phyloP scores from a whole-genome alignment of 1,140 invertebrate genomes.

The Heterodera carotae region DNA sequence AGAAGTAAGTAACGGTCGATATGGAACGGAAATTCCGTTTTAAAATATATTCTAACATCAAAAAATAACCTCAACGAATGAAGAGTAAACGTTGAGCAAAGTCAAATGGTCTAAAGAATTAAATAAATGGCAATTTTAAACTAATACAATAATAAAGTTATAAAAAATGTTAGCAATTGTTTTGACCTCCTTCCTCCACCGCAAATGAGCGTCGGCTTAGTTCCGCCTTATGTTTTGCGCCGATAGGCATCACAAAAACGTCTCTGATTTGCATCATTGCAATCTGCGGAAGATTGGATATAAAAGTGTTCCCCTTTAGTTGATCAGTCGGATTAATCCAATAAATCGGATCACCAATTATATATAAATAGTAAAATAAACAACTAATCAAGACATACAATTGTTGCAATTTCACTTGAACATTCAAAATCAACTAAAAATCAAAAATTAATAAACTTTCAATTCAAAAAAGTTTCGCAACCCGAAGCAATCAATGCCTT shows the following conservation, averaged over 20 bases:
- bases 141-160: no score
- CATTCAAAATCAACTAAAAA: conserved; percentile 75
- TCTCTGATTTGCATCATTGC: conserved; percentile 90
- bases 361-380: not conserved
- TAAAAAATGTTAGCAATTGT: no score
- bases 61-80: conserved; percentile 25
- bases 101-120: conserved; percentile 26
- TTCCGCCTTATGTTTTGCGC: conserved; percentile 65
- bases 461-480: not conserved
- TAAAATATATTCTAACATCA: not conserved
- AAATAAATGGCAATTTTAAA: conserved; percentile 7
- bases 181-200: conserved; percentile 92
- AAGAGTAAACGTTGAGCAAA: conserved; percentile 22
- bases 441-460: conserved; percentile 14
- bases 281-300: conserved; percentile 18
- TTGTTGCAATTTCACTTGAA: conserved; percentile 82
- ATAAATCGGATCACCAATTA: no score
- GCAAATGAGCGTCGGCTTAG: conserved; percentile 79
- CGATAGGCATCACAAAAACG: conserved; percentile 72
- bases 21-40: no score
- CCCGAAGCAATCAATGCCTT: conserved; percentile 81
- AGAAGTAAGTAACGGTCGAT: no score
- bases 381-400: conserved; percentile 68
- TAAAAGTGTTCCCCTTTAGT: not conserved
- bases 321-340: no score